Base-by-base conservation (phyloP, 2,888 invertebrate genomes). In the Chrysodeixis includens region DNA sequence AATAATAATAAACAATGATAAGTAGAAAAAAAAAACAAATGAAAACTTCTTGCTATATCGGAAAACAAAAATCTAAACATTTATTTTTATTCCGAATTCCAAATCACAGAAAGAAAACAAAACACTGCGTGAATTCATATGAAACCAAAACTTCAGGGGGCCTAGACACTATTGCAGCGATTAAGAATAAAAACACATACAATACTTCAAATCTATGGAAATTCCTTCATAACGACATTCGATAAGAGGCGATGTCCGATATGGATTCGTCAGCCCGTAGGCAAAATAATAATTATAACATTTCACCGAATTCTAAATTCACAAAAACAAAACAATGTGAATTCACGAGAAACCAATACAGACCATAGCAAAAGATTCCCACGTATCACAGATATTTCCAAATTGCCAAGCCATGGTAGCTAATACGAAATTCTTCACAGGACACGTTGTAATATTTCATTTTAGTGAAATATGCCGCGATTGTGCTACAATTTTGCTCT, bases 321-420 rank as follows among this genome's bases (percentile, higher is more conserved):
- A n/a, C n/a, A 49, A 44, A 10, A 61, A 46, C 57, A 68, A 57
- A 60, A 56, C 12, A 53, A 32, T 3, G 2, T 30, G 14, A n/a
- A 54, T n/a, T 9, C 20, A 57, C 54, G 51, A 44, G 56, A 44
- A 35, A 54, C 35, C 56, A 46, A 49, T 56, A 53, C 6, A 62
- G 52, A 22, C 26, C 26, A 46, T 30, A 12, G 18, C 30, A 53
- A 61, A 69, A 62, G 26, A 71, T 66, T 62, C 56, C 62, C 84
- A 85, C 84, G 85, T 83, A 71, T 56, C 9, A 26, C 32, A 78
- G 73, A 85, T 85, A 85, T 83, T 79, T 85, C 76, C 70, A 74
- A 80, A 82, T 81, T 75, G 75, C 68, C 69, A 62, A 77, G 69
- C 78, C 64, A 76, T 78, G 68, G 74, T 46, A 71, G 72, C 69